Evolutionary conservation across 2,797 vertebrate species (phyloP).

Genomic region (Rhinatrema bivittatum): DNA sequence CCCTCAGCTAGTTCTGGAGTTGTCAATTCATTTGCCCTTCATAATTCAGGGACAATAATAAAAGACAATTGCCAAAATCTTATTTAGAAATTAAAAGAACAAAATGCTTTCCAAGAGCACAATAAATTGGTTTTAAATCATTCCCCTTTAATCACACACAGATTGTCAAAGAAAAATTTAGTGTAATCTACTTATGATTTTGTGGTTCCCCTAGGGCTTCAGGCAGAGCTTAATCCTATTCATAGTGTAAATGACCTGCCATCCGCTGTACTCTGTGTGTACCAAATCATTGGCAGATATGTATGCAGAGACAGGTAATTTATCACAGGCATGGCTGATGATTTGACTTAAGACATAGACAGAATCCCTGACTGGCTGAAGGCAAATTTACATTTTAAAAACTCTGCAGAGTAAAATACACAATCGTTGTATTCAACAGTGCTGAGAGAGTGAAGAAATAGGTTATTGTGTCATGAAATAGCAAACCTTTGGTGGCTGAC

Average conservation of each 20-base stretch:
- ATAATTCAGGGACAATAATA: conserved; percentile 3
- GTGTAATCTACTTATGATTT: conserved; percentile 15
- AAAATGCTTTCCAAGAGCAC: not conserved
- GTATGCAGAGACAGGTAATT: conserved; percentile 14
- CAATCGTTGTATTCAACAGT: conserved; percentile 15
- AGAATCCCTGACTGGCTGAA: conserved; percentile 13
- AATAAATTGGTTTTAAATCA: conserved; percentile 15
- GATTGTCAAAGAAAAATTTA: conserved; percentile 20
- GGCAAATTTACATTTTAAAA: conserved; percentile 18
- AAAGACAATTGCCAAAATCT: conserved; percentile 8
- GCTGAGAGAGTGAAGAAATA: conserved; percentile 11
- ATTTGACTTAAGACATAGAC: conserved; percentile 18
- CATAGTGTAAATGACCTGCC: conserved; percentile 23
- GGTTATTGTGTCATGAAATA: conserved; percentile 4
- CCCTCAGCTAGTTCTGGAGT: no score
- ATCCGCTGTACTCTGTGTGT: conserved; percentile 10
- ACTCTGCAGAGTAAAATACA: conserved; percentile 20
- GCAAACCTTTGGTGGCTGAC: conserved; percentile 1
- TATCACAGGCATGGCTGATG: conserved; percentile 7
- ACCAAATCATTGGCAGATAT: conserved; percentile 18
- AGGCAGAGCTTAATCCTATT: conserved; percentile 20
- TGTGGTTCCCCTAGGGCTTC: conserved; percentile 12
- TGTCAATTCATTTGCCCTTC: no score
- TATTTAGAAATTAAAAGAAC: conserved; percentile 2
- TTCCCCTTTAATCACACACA: conserved; percentile 17